Evolutionary conservation across 1,140 invertebrate species (phyloP), one percentile per base, ranked within the genome.

Genomic region (Pseudomyrmex flavicornis): DNA sequence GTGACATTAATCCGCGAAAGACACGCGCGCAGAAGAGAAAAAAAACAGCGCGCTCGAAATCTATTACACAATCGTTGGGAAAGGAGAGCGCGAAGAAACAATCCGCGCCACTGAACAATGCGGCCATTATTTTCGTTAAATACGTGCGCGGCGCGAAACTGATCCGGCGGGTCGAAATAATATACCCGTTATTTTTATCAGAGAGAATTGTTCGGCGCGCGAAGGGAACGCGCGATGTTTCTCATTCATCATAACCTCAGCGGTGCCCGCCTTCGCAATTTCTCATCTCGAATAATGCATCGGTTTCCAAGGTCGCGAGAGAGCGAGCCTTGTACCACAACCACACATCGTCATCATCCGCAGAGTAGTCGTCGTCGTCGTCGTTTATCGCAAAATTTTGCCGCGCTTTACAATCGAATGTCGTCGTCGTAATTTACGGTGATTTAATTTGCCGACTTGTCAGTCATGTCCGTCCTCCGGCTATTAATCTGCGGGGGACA

Each of bases 251-350:
- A 80, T 59, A 79, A 70, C 65, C 58, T 70, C 65, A 80, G 66
- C 76, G 20, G 65, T 26, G 66, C 76, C 66, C 76, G 66, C 76
- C 76, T 80, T 80, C 54, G 20, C 66, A 70, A 80, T 80, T 80
- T 80, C 66, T 80, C 76, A 80, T 80, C 66, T 80, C 76, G 66
- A 80, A 80, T 80, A 80, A 80, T 80, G 66, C 76, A 72, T 80
- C 66, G 68, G 15, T 80, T 70, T 80, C 56, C 66, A 80, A 80
- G 76, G 76, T 80, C 76, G 20, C 65, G n/a, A 35, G 35, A 35
- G 35, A 58, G 15, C 44, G 54, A 70, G 52, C 9, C 44, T 79
- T 68, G 56, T 68, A 26, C 74, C 62, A 52, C 44, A 44, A 15
- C 72, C 4, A 17, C 56, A 74, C 74, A 20, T 35, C 35, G 8